Conservation (phyloP, 1,140 invertebrate species). For the Cheumatopsyche charites region DNA sequence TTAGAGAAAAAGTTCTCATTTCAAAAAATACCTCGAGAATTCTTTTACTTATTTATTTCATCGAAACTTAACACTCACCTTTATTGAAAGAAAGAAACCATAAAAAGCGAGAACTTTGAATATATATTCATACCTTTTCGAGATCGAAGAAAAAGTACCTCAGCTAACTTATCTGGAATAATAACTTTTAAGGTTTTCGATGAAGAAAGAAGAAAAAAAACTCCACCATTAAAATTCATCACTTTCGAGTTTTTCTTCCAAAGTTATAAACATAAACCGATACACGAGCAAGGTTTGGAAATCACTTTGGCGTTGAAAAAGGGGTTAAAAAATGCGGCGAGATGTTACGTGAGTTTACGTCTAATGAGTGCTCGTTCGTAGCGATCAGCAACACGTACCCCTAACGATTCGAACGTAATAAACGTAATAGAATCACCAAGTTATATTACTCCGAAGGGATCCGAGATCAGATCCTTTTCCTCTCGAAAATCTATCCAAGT, state of each 20-base stretch:
- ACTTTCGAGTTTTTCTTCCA: conserved; percentile 7
- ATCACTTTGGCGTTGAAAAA: background rate
- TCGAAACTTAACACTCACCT: conserved; percentile 19
- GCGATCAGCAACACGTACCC: conserved; percentile 10
- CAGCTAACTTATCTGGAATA: conserved; percentile 8
- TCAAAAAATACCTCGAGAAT: background rate
- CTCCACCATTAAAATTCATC: conserved; percentile 22
- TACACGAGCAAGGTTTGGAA: background rate
- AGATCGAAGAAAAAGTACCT: conserved; percentile 9
- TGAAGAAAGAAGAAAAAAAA: conserved; percentile 11
- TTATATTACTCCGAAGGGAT: conserved; percentile 14
- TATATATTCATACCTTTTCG: conserved; percentile 7
- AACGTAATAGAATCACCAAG: conserved; percentile 18
- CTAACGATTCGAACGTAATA: conserved; percentile 7
- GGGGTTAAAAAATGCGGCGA: background rate
- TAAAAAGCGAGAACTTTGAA: conserved; percentile 12
- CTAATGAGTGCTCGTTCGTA: background rate
- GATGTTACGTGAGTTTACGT: background rate
- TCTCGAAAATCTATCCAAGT: background rate
- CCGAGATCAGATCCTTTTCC: background rate
- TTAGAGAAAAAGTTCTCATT: background rate
- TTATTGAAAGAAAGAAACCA: conserved; percentile 18
- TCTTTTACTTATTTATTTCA: conserved; percentile 15
- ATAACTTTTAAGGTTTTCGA: conserved; percentile 25
- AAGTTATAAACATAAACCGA: conserved; percentile 16